These are phyloP conservation scores for Branchinecta sandiegonensis DNA, from an alignment of 2,888 invertebrate genomes.

Conservation along the genomic window DNA sequence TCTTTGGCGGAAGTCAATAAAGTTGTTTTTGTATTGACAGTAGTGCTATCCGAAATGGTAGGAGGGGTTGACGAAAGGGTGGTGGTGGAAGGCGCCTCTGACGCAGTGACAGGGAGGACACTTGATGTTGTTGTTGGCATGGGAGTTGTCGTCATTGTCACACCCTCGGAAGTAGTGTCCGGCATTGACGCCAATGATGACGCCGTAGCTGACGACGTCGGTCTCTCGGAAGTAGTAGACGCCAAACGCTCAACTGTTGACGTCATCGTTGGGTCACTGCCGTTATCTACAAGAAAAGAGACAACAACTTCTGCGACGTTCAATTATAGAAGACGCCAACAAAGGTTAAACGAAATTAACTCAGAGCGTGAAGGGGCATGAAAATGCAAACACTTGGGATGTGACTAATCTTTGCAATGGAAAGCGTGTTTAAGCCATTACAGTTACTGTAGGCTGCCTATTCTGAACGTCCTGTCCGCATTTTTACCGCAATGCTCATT, in stretches of 20 bases:
- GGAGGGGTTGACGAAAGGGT: conserved; percentile 19
- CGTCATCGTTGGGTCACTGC: background rate
- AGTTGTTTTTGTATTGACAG: conserved; percentile 32
- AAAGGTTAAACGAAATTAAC: too few species aligned
- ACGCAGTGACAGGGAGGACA: conserved; percentile 25
- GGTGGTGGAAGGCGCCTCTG: background rate
- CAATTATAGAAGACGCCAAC: too few species aligned
- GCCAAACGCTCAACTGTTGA: background rate
- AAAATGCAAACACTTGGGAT: too few species aligned
- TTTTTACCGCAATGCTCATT: too few species aligned
- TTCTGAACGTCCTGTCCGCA: too few species aligned
- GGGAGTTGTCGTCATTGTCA: conserved; percentile 25
- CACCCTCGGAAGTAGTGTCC: background rate
- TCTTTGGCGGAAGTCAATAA: conserved; percentile 27
- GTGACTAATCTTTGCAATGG: too few species aligned
- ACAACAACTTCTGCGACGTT: too few species aligned
- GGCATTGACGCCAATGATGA: background rate
- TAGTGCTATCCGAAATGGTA: conserved; percentile 27
- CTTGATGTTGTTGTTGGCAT: conserved; percentile 18
- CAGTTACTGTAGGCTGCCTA: too few species aligned
- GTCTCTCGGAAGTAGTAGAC: background rate
- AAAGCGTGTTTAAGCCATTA: too few species aligned
- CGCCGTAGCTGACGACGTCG: conserved; percentile 10
- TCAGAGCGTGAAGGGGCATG: too few species aligned
- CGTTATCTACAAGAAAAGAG: too few species aligned